phyloP scores from a whole-genome alignment of 2,113 vertebrate species.

The Otolemur garnettii region DNA sequence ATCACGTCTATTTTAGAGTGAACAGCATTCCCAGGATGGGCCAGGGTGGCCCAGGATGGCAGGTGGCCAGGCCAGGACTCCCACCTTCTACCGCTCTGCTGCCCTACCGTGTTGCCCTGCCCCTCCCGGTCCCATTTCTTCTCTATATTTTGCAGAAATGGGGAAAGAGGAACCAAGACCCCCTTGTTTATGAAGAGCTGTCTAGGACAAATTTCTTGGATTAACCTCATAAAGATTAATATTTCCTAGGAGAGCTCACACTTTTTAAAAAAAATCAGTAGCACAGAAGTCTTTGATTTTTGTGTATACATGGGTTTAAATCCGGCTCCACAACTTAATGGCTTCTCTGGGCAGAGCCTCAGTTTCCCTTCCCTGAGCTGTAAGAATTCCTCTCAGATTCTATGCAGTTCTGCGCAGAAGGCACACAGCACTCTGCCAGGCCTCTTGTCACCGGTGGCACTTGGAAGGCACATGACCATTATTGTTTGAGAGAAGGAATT shows the following conservation, averaged over 20 bases:
- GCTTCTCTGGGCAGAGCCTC: background rate
- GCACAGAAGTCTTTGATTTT: background rate
- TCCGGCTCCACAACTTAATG: accelerated
- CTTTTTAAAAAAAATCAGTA: background rate
- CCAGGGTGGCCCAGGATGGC: accelerated
- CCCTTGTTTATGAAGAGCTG: background rate
- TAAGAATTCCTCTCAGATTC: background rate
- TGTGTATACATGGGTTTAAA: background rate
- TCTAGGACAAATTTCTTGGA: background rate
- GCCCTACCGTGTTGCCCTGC: background rate
- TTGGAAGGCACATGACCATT: background rate
- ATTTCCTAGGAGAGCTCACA: background rate
- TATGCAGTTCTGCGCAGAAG: accelerated
- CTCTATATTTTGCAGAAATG: background rate
- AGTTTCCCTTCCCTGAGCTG: background rate
- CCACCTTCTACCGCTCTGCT: accelerated
- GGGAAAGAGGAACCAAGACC: background rate
- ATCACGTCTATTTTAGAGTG: background rate
- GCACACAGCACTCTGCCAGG: accelerated
- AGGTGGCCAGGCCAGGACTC: background rate
- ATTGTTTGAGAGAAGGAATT: background rate
- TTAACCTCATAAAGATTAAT: background rate
- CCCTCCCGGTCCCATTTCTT: background rate
- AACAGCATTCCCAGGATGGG: background rate
- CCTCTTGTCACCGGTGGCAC: accelerated